Conservation (phyloP, 1,140 invertebrate genomes). For the Ceratoteleas bidentatus region DNA sequence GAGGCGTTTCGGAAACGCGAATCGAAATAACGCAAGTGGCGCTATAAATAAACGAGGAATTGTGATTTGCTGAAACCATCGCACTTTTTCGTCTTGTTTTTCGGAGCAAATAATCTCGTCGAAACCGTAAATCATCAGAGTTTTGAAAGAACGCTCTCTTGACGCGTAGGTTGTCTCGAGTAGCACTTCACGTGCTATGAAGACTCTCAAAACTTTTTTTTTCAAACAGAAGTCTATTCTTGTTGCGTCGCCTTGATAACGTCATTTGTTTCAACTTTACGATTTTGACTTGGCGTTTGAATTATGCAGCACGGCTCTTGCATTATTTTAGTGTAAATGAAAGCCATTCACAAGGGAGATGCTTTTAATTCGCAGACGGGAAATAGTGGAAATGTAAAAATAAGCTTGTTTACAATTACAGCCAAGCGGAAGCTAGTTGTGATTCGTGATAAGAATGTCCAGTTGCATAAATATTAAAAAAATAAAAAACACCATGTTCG, state of each 20-base stretch:
- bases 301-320: background rate
- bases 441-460: too few species aligned
- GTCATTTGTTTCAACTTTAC: conserved; percentile 7
- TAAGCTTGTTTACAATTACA: too few species aligned
- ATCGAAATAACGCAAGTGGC: background rate
- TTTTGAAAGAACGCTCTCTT: conserved; percentile 31
- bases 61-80: conserved; percentile 8
- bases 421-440: too few species aligned
- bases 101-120: conserved; percentile 13
- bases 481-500: too few species aligned
- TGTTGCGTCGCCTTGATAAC: background rate
- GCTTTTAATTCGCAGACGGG: too few species aligned
- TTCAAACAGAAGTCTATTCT: background rate
- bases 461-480: too few species aligned
- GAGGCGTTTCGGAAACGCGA: background rate
- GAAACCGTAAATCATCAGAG: conserved; percentile 20
- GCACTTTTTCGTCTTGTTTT: background rate
- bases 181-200: conserved; percentile 30
- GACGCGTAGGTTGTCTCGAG: conserved; percentile 33
- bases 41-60: background rate
- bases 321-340: too few species aligned
- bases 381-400: too few species aligned
- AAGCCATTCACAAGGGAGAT: too few species aligned
- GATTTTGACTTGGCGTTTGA: conserved; percentile 9
- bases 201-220: conserved; percentile 23